Evolutionary conservation across 1,140 invertebrate genomes (phyloP), one percentile per base, ranked within the genome.

Genomic region (Harpegnathos saltator): DNA sequence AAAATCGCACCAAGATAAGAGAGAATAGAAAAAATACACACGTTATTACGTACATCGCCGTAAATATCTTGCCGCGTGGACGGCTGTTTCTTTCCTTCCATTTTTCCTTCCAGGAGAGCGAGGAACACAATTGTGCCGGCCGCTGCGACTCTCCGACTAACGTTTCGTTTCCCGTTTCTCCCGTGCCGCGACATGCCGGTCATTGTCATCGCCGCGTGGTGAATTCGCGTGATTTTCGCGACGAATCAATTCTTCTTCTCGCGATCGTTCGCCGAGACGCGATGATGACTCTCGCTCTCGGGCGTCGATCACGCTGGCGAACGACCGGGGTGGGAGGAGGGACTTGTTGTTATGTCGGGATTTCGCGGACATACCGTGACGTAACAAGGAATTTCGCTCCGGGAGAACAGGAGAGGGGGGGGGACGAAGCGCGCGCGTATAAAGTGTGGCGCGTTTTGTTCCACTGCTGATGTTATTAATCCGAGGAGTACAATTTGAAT

Each of bases 171-270:
- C 26, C 44, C n/a, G 26, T 44, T 26, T 38, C 26, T 15, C 26
- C 14, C 52, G 65, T 80, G 65, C 19, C 1, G 24, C 65, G 24
- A 58, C n/a, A 44, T 44, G n/a, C n/a, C n/a, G 29, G 22, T 52
- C 33, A 71, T 48, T 80, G 65, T n/a, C 22, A 7, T 14, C 22
- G 33, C 44, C n/a, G 71, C 48, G n/a, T 78, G 44, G 44, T 38
- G n/a, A 80, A 71, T 80, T 59, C n/a, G 24, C 75, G n/a, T n/a
- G n/a, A n/a, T 59, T 71, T 80, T 68, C 54, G 33, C 52, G 33
- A 58, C 65, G 65, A 80, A 48, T 80, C 38, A 24, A 44, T 58
- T 24, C 52, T 29, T 24, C 52, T 29, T 44, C 11, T 29, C 33
- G 54, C 48, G 22, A 80, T 14, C 33, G 52, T 71, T 22, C 19